A percentile compares a stretch with the other conserved stretches of the same genome.
phyloP scores from a whole-genome alignment of 1,140 invertebrate species.

The Calycopis cecrops region DNA sequence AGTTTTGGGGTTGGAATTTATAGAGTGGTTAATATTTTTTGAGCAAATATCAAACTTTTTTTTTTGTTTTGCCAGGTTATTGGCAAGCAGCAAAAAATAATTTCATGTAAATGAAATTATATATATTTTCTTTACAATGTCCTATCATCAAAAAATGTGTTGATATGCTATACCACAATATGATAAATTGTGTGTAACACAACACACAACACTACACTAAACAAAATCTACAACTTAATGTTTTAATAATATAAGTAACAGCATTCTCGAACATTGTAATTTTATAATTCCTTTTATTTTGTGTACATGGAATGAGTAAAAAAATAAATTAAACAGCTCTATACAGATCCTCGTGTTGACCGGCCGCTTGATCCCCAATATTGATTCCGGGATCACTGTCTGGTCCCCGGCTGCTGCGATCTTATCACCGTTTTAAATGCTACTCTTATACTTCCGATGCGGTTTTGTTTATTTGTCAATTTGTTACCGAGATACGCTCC shows the following conservation, averaged over 20 bases:
- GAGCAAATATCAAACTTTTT: neutral
- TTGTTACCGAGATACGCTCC: constrained; percentile 4
- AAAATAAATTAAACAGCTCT: constrained; percentile 34
- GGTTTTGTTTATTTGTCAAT: constrained; percentile 21
- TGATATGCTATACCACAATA: too few species aligned
- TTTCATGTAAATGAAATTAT: too few species aligned
- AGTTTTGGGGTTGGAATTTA: constrained; percentile 13
- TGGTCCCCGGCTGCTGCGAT: constrained; percentile 36
- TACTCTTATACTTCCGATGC: constrained; percentile 34
- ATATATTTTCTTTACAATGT: too few species aligned
- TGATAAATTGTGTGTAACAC: too few species aligned
- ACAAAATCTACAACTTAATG: too few species aligned
- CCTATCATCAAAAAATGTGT: too few species aligned
- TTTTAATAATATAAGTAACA: too few species aligned
- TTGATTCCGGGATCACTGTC: constrained; percentile 60
- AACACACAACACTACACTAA: too few species aligned
- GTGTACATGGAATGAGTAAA: neutral
- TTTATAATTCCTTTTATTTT: too few species aligned
- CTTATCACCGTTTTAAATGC: constrained; percentile 67
- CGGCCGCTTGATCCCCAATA: constrained; percentile 59
- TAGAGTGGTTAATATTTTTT: constrained; percentile 32
- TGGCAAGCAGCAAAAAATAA: too few species aligned
- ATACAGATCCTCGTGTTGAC: constrained; percentile 22
- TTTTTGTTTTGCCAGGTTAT: too few species aligned
- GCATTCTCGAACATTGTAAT: too few species aligned